phyloP scores from a whole-genome alignment of 2,113 vertebrate genomes.

The Clinocottus analis region DNA sequence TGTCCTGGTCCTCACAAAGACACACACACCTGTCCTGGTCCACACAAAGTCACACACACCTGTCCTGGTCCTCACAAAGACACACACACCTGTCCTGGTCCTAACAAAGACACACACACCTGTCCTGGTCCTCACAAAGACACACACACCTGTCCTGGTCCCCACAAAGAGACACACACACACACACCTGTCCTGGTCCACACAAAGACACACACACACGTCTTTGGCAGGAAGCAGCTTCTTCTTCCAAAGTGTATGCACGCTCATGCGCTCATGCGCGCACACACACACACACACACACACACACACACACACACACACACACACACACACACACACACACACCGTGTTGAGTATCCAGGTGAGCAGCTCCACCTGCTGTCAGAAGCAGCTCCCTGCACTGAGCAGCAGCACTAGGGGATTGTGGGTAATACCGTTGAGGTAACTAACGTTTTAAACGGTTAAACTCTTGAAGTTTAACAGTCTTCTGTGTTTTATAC shows the following conservation, averaged over 20 bases:
- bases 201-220: not conserved
- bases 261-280: no score
- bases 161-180: not conserved
- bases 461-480: not conserved
- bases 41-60: no score
- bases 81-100: no score
- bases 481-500: not conserved
- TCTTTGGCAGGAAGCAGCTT: constrained; percentile 66
- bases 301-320: not conserved
- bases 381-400: not conserved
- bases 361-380: constrained; percentile 18
- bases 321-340: constrained; percentile 1
- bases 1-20: no score
- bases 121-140: no score
- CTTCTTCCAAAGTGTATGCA: no score
- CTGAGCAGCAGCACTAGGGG: constrained; percentile 4
- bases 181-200: constrained; percentile 9
- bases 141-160: no score
- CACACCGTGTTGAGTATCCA: constrained; percentile 1
- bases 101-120: no score
- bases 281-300: constrained; percentile 4
- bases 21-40: no score
- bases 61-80: no score
- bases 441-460: constrained; percentile 15
- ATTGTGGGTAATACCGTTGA: constrained; percentile 25